Conservation (phyloP, 2,797 vertebrate genomes). For the Sebastolobus altivelis region DNA sequence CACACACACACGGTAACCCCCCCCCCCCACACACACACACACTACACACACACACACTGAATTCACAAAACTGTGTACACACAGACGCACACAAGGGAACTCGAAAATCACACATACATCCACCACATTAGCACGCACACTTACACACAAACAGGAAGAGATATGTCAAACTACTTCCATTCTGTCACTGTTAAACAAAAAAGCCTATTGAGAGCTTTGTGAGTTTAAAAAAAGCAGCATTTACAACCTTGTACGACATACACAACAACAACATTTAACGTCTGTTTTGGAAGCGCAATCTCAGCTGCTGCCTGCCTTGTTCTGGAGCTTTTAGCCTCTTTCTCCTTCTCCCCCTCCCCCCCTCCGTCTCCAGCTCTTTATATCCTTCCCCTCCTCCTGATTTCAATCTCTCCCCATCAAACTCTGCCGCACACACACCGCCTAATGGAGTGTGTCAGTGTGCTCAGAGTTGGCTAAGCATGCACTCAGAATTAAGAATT, state of each 20-base stretch:
- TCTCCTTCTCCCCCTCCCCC: neutral
- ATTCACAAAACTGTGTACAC: conserved; percentile 1
- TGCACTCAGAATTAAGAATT: conserved; percentile 73
- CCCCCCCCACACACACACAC: neutral
- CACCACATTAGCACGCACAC: conserved; percentile 32
- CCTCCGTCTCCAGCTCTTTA: conserved; percentile 36
- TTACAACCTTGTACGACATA: conserved; percentile 42
- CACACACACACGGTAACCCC: neutral
- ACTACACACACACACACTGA: conserved; percentile 5
- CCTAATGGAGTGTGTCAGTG: conserved; percentile 67
- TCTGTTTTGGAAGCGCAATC: conserved; percentile 17
- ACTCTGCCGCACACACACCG: conserved; percentile 29
- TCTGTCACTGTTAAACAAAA: conserved; percentile 67
- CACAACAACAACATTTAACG: conserved; percentile 32
- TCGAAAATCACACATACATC: conserved; percentile 8
- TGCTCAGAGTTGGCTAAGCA: conserved; percentile 56
- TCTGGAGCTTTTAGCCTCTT: conserved; percentile 20
- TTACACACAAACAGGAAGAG: conserved; percentile 41
- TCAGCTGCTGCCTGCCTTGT: neutral
- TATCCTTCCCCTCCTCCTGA: conserved; percentile 49
- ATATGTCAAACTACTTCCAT: conserved; percentile 66
- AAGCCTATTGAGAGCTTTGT: conserved; percentile 39
- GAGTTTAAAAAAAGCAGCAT: conserved; percentile 18
- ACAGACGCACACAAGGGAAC: conserved; percentile 4
- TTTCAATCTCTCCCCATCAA: conserved; percentile 63